phyloP scores from a whole-genome alignment of 2,113 vertebrate genomes.

The Hydrolagus affinis region DNA sequence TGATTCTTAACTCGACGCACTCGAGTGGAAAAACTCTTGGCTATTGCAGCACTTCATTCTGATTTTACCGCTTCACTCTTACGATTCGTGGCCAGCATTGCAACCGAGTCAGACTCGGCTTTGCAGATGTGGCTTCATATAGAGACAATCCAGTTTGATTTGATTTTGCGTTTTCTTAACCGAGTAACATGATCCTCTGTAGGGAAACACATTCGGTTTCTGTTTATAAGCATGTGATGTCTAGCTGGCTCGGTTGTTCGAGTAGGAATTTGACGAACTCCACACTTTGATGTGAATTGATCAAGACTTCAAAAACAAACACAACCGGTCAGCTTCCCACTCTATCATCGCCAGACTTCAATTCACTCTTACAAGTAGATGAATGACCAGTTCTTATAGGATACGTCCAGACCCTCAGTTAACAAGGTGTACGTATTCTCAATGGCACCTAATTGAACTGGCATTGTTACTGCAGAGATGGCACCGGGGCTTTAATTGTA shows the following conservation, averaged over 20 bases:
- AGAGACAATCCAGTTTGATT: background rate
- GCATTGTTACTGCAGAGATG: background rate
- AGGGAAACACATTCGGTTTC: background rate
- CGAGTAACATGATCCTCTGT: background rate
- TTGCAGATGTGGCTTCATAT: too few relatives aligned
- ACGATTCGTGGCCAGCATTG: too few relatives aligned
- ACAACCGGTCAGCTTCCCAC: background rate
- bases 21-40: too few relatives aligned
- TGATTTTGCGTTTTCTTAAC: background rate
- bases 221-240: background rate
- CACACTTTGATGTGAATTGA: background rate
- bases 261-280: background rate
- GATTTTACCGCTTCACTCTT: too few relatives aligned
- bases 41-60: too few relatives aligned
- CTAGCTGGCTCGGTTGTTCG: background rate
- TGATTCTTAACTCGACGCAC: too few relatives aligned
- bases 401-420: background rate
- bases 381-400: background rate
- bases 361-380: background rate
- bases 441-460: background rate
- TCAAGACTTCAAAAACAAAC: background rate
- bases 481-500: background rate
- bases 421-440: background rate
- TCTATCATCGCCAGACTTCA: background rate
- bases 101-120: too few relatives aligned